Evolutionary conservation across 2,797 vertebrate species (phyloP).

Genomic region (Poecilia wingei): DNA sequence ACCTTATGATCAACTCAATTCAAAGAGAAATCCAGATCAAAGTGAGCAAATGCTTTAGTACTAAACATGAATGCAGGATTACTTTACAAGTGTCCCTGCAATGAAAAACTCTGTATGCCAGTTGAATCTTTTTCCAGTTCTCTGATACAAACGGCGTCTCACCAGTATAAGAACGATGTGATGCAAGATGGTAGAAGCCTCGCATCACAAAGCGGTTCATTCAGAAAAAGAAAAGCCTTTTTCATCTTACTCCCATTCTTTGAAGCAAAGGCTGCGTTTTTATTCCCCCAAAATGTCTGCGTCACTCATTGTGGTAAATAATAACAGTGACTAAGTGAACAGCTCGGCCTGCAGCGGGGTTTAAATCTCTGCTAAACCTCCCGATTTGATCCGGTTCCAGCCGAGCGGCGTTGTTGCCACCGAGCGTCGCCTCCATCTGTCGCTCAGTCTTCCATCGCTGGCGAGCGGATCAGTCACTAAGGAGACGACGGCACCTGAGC

Average conservation of each 20-base stretch:
- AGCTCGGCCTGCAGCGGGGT: slow-evolving; percentile 36
- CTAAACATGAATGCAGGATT: not conserved
- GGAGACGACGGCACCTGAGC: not conserved
- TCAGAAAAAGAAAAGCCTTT: not conserved
- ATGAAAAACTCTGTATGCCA: not conserved
- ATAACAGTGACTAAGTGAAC: slow-evolving; percentile 44
- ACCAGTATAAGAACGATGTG: not conserved
- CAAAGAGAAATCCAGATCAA: not conserved
- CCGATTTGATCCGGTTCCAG: slow-evolving; percentile 40
- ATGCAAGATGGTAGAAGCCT: not conserved
- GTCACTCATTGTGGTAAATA: slow-evolving; percentile 20
- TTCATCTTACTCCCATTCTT: slow-evolving; percentile 6
- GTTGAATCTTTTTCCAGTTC: not conserved
- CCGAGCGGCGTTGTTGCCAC: slow-evolving; percentile 7
- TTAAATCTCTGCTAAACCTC: slow-evolving; percentile 44
- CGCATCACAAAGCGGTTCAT: not conserved
- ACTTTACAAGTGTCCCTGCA: not conserved
- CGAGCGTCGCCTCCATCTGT: slow-evolving; percentile 38
- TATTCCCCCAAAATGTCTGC: not conserved
- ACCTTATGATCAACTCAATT: not conserved
- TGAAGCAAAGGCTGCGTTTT: slow-evolving; percentile 1
- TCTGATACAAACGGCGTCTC: not conserved
- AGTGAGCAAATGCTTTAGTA: not conserved
- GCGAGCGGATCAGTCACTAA: slow-evolving; percentile 1
- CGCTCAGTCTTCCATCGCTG: not conserved